These are phyloP conservation scores for Priocnemis perturbator DNA, from an alignment of 2,888 invertebrate species.

Conservation along the genomic window DNA sequence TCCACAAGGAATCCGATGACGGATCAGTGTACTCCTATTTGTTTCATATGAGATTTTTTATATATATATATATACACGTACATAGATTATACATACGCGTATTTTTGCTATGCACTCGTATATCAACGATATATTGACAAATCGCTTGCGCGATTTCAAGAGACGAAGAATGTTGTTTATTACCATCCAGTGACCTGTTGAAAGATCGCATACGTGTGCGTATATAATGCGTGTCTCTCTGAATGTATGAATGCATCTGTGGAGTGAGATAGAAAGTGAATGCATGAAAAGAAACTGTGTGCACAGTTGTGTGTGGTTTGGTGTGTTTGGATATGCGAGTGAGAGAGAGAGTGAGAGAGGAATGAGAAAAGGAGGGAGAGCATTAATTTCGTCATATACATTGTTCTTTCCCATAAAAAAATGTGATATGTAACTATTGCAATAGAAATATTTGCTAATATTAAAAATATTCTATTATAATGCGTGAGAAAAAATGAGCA, in stretches of 20 bases:
- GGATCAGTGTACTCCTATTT: too few relatives aligned
- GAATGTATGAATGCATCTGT: background rate
- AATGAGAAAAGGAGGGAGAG: conserved; percentile 27
- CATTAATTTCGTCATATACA: conserved; percentile 42
- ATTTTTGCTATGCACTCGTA: background rate
- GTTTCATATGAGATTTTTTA: background rate
- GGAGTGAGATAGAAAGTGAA: background rate
- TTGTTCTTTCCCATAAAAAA: conserved; percentile 61
- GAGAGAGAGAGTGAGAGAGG: conserved; percentile 16
- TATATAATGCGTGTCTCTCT: conserved; percentile 5
- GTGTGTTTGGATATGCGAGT: background rate
- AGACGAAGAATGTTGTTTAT: too few relatives aligned
- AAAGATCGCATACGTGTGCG: conserved; percentile 6
- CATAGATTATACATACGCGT: conserved; percentile 16
- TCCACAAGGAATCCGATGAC: too few relatives aligned
- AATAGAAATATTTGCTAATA: conserved; percentile 69
- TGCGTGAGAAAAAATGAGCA: conserved; percentile 30
- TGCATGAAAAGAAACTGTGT: background rate
- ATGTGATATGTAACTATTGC: conserved; percentile 72
- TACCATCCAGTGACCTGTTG: background rate
- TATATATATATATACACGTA: conserved; percentile 10
- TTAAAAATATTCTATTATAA: conserved; percentile 53
- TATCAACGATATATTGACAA: too few relatives aligned
- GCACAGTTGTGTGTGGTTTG: too few relatives aligned
- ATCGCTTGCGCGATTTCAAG: too few relatives aligned